phyloP scores from a whole-genome alignment of 2,113 vertebrate species.

The Kryptolebias marmoratus region DNA sequence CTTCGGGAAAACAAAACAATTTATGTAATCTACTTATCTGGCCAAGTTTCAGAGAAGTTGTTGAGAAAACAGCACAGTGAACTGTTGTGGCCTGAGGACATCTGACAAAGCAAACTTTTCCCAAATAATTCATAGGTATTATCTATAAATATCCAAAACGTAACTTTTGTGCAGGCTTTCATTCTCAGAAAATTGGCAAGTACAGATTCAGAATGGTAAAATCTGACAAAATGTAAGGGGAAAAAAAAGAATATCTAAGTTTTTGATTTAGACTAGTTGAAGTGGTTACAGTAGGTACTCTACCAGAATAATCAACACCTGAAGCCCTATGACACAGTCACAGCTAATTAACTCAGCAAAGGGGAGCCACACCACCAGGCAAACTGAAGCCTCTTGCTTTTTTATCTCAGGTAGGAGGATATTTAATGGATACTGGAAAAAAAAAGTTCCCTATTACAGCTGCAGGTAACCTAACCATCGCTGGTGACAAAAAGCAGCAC shows the following conservation, averaged over 20 bases:
- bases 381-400: constrained; percentile 33
- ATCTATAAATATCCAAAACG: constrained; percentile 10
- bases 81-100: constrained; percentile 23
- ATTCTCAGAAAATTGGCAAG: neutral
- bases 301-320: constrained; percentile 60
- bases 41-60: constrained; percentile 11
- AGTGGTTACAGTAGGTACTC: constrained; percentile 30
- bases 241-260: neutral
- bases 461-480: constrained; percentile 29
- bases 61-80: constrained; percentile 20
- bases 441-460: constrained; percentile 18
- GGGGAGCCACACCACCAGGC: constrained; percentile 32
- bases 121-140: constrained; percentile 11
- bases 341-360: constrained; percentile 66
- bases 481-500: constrained; percentile 23
- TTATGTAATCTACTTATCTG: neutral
- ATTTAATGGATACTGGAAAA: constrained; percentile 39
- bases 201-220: neutral
- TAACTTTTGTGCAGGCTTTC: neutral
- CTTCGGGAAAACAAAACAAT: accelerated
- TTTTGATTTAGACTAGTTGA: constrained; percentile 3
- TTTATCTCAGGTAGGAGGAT: constrained; percentile 43
- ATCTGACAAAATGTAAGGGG: neutral
- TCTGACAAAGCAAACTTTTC: constrained; percentile 24
- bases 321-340: constrained; percentile 65